These are phyloP conservation scores for Azemiops feae DNA, from an alignment of 2,113 vertebrate species.

Conservation along the genomic window DNA sequence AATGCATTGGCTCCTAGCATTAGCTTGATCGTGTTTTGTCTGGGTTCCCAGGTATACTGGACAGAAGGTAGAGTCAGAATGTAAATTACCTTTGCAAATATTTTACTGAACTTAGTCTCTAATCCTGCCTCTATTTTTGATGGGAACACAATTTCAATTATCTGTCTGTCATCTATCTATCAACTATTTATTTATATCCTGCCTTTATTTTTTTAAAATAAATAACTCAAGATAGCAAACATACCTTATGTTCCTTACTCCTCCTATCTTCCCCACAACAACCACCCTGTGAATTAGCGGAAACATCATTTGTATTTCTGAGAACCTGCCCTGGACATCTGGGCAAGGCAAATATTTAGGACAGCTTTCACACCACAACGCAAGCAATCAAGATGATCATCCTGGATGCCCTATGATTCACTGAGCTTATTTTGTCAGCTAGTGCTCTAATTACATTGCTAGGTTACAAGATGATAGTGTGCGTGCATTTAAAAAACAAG, in stretches of 20 bases:
- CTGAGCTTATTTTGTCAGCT: conserved; percentile 50
- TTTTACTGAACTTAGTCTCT: background rate
- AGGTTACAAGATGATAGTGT: conserved; percentile 48
- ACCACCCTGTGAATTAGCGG: background rate
- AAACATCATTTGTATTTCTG: conserved; percentile 15
- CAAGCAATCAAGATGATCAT: conserved; percentile 42
- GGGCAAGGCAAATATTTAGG: conserved; percentile 30
- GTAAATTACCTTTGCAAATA: conserved; percentile 11
- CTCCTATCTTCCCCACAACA: background rate
- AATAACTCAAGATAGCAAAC: background rate
- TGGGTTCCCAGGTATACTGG: background rate
- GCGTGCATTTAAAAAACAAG: conserved; percentile 45
- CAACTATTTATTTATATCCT: no score
- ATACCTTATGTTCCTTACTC: background rate
- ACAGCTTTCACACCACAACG: conserved; percentile 17
- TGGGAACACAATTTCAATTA: background rate
- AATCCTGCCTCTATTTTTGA: background rate
- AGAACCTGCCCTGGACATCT: background rate
- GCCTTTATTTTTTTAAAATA: background rate
- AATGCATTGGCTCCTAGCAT: conserved; percentile 1
- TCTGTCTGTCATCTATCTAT: no score
- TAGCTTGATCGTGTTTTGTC: background rate
- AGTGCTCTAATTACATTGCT: conserved; percentile 58
- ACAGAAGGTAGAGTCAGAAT: background rate
- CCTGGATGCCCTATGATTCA: conserved; percentile 58